Evolutionary conservation across 2,888 invertebrate species (phyloP), one percentile per base, ranked within the genome.

Genomic region (Dryocosmus kuriphilus): DNA sequence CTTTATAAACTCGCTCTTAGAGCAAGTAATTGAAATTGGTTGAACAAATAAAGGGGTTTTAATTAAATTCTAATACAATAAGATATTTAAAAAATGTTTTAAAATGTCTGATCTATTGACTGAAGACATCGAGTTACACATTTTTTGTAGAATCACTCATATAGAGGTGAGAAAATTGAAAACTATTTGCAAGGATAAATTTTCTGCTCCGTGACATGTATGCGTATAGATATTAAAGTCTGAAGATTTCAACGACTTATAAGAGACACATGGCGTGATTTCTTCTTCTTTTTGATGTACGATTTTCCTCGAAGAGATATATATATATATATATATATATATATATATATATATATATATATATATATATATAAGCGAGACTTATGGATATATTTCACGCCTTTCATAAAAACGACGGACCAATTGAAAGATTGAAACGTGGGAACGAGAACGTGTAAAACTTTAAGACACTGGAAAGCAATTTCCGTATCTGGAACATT

Each of bases 401-500:
- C 51, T 51, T 51, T 51, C 51, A 51, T 51, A 51, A 51, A 51
- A 51, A 51, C 51, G n/a, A 8, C 8, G 51, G n/a, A 51, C 51
- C 51, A 51, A 51, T 51, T 51, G 51, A 51, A 51, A 51, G 51
- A 51, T 51, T 51, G 51, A 51, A n/a, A 51, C n/a, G n/a, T n/a
- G n/a, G n/a, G 4, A 51, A 19, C n/a, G 51, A 51, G 51, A n/a
- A 51, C n/a, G n/a, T 51, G n/a, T n/a, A 2, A 51, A 51, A 51
- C 51, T n/a, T 0, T 8, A 51, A n/a, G n/a, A 51, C n/a, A 51
- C n/a, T 51, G 51, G 51, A n/a, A 51, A 51, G 51, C 51, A 51
- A 51, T 51, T 51, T 35, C 8, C 35, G 35, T 9, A 9, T 7
- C 35, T 35, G 7, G 4, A 35, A 35, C 8, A n/a, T n/a, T n/a